Evolutionary conservation across 2,888 invertebrate species (phyloP), one percentile per base, ranked within the genome.

Genomic region (Pardosa pseudoannulata): DNA sequence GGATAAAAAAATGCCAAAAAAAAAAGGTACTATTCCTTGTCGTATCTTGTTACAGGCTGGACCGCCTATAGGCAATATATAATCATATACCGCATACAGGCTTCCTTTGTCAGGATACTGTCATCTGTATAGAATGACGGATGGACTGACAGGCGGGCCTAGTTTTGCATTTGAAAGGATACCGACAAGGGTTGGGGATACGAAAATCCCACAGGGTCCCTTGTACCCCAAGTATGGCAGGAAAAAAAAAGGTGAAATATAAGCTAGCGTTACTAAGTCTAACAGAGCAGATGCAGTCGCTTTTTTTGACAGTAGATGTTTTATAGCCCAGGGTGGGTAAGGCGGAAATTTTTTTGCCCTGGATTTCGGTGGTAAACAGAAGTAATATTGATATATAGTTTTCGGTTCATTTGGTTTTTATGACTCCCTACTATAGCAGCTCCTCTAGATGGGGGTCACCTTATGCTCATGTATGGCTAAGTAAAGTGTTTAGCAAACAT

Each of bases 161-260:
- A 29, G 73, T 74, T 79, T 80, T 80, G 74, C 80, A 80, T 80
- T 68, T 80, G 80, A 80, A 80, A 74, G 80, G 62, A 31, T n/a
- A 65, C 64, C 62, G 64, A 64, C 64, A 32, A 41, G 72, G 72
- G 72, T 41, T 70, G 70, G 56, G 56, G 46, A 11, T 56, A 56
- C 11, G 23, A 56, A 56, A 56, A 56, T 56, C 56, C 56, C 56
- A 56, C 56, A 56, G 23, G 56, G 56, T 56, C 23, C 23, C 23
- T 23, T 19, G 5, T 1, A 56, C 7, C 56, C 41, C 2, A 56
- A 56, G 56, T 56, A 23, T 2, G 56, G 56, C 6, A n/a, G n/a
- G n/a, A n/a, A n/a, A 46, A 9, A 56, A 56, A 56, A 56, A 23
- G 5, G 23, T 56, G 56, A 56, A 56, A 56, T 56, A 56, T 56